Percentiles rank a stretch among this genome's conserved stretches.
These are phyloP conservation scores for Pachycephala philippinensis DNA, from an alignment of 2,113 vertebrate species.

Conservation along the genomic window DNA sequence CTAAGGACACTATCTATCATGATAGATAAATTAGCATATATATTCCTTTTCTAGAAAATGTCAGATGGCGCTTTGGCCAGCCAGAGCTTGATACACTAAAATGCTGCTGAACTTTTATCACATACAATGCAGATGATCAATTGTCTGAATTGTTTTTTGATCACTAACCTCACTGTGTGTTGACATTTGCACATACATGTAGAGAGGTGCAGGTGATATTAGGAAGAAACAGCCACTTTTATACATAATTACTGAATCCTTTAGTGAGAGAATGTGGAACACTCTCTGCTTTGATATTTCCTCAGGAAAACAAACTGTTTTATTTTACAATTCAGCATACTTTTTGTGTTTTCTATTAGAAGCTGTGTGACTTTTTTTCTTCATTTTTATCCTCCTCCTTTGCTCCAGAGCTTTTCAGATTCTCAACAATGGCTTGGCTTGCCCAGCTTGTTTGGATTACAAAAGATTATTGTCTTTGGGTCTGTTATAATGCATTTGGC, in stretches of 20 bases:
- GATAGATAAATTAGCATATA: conserved; percentile 28
- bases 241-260: background rate
- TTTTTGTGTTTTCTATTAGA: conserved; percentile 32
- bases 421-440: conserved; percentile 61
- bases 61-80: background rate
- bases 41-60: conserved; percentile 13
- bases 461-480: conserved; percentile 67
- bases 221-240: background rate
- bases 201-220: background rate
- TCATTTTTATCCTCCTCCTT: background rate
- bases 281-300: background rate
- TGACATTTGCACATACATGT: background rate
- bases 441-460: conserved; percentile 54
- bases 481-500: conserved; percentile 48
- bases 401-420: conserved; percentile 38
- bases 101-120: background rate
- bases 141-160: background rate
- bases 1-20: background rate
- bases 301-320: background rate
- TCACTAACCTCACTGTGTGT: background rate
- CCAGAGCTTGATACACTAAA: background rate
- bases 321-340: background rate
- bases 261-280: background rate
- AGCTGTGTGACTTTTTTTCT: background rate
- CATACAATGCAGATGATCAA: background rate